Evolutionary conservation across 2,113 vertebrate species (phyloP), one percentile per base, ranked within the genome.

Genomic region (Platycercus adscitus): DNA sequence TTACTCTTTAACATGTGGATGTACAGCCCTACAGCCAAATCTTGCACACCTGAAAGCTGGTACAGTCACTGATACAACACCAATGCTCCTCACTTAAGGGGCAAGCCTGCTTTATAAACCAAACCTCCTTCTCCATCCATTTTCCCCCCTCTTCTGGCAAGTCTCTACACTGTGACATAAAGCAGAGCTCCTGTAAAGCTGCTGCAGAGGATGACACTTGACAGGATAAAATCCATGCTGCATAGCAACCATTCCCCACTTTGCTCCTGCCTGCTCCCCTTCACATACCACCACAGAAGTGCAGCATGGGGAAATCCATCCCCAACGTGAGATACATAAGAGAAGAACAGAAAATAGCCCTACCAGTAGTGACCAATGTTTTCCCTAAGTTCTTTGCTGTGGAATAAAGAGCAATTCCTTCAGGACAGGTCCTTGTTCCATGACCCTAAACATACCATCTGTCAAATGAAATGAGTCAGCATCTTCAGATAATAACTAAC

Each of bases 271-370:
- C 72, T 47, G 46, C 37, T 84, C 26, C 72, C 17, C 69, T 65
- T 37, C 35, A n/a, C 41, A 11, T 3, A 21, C 23, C 46, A 58
- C 15, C 44, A 44, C 18, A 41, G 49, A 65, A 76, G 20, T 2
- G 9, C 12, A 43, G 10, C 25, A 31, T 8, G 24, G 33, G 20
- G 44, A 77, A 43, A 66, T 73, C 53, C 20, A 70, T n/a, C 17
- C 43, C 37, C 24, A 75, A 26, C 0, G 47, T 4, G 7, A 0
- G 2, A 61, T 17, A 39, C 2, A 6, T 17, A 26, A 39, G 15
- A 83, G 5, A 73, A 23, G 44, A 87, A 77, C 3, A 49, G 50
- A 84, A 95, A 83, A 91, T 8, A 91, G 66, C 17, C 18, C n/a
- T 46, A n/a, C 29, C 28, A 52, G 31, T 2, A 58, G 2, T 3